Evolutionary conservation across 2,113 vertebrate genomes (phyloP).

Genomic region (Barbus barbus): DNA sequence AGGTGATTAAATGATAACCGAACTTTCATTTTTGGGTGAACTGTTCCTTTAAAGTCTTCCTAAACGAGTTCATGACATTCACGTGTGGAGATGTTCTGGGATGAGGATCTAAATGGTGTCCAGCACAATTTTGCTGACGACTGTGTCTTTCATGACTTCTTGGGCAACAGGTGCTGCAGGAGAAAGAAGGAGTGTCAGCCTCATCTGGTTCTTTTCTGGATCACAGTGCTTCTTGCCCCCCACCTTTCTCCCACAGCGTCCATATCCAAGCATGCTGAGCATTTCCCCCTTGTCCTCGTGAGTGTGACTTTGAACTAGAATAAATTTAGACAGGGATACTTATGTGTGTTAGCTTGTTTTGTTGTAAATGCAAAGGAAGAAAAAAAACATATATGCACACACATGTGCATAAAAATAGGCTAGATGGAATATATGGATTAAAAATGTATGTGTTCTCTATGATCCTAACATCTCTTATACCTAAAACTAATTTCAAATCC

Average conservation of each 20-base stretch:
- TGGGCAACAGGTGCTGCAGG: constrained; percentile 69
- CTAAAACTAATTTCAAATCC: neutral
- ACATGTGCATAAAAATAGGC: neutral
- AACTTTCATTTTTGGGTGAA: neutral
- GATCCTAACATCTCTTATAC: neutral
- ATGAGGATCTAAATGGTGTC: neutral
- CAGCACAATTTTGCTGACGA: constrained; percentile 8
- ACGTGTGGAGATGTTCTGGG: neutral
- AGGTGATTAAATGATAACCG: neutral
- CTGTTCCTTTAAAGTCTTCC: neutral
- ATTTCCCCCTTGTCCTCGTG: constrained; percentile 65
- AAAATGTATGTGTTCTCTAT: constrained; percentile 8
- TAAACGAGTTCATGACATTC: neutral
- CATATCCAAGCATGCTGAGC: constrained; percentile 67
- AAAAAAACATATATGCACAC: neutral
- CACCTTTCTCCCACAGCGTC: constrained; percentile 57
- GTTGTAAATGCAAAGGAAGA: neutral
- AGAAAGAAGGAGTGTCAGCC: constrained; percentile 51
- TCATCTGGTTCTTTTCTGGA: constrained; percentile 46
- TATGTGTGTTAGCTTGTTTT: constrained; percentile 53
- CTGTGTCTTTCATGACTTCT: constrained; percentile 46
- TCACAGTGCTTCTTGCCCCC: constrained; percentile 47
- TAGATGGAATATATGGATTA: too few species aligned
- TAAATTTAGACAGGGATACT: constrained; percentile 62
- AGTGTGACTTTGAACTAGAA: constrained; percentile 58